A percentile compares a stretch with the other conserved stretches of the same genome.
Evolutionary conservation across 2,888 invertebrate genomes (phyloP).

Genomic region (Coenonympha glycerion): DNA sequence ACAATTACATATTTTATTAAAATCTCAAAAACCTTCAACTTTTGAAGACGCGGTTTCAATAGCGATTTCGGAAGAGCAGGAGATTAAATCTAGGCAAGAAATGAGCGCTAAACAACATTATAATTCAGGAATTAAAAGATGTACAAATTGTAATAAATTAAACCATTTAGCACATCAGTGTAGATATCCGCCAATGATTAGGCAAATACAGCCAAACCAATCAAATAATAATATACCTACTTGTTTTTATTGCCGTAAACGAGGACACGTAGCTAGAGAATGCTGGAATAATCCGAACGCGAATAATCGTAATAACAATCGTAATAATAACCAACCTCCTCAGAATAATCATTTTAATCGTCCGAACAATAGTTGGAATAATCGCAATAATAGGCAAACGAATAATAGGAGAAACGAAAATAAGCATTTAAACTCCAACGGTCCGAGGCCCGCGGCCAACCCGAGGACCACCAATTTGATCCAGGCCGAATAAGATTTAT

Average conservation of each 20-base stretch:
- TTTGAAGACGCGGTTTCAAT: slow-evolving; percentile 35
- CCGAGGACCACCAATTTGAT: neutral
- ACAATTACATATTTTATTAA: slow-evolving; percentile 35
- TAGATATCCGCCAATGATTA: too few species aligned
- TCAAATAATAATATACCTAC: slow-evolving; percentile 8
- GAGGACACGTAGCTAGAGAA: neutral
- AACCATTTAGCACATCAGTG: slow-evolving; percentile 24
- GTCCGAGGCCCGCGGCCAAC: neutral
- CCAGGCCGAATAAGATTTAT: neutral
- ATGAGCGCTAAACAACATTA: neutral
- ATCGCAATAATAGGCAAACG: neutral
- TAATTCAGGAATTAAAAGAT: slow-evolving; percentile 1
- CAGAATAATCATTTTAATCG: neutral
- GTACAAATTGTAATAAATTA: slow-evolving; percentile 22
- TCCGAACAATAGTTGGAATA: neutral
- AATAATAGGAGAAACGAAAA: neutral
- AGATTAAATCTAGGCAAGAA: neutral
- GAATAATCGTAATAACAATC: too few species aligned
- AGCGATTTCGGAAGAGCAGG: neutral
- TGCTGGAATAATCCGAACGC: neutral
- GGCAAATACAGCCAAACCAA: slow-evolving; percentile 10
- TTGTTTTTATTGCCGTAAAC: neutral
- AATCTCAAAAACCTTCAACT: slow-evolving; percentile 33
- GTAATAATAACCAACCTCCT: neutral
- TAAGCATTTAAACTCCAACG: neutral